phyloP scores from a whole-genome alignment of 2,888 invertebrate genomes.

The Steinernema hermaphroditum region DNA sequence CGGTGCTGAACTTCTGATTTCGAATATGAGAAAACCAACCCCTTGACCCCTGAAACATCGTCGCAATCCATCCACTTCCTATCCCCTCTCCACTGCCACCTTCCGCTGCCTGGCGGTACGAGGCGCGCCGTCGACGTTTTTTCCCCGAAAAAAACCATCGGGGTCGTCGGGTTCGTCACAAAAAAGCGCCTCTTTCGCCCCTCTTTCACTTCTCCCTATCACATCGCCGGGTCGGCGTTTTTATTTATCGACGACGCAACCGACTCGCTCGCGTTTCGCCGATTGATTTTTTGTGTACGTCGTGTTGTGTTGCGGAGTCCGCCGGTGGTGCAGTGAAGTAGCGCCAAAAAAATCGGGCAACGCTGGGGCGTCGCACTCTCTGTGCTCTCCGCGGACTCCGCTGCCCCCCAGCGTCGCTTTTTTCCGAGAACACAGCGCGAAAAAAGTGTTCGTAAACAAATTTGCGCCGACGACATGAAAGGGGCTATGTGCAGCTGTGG shows the following conservation, averaged over 20 bases:
- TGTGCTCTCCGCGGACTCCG: neutral
- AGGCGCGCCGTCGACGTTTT: neutral
- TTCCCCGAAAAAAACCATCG: constrained; percentile 9
- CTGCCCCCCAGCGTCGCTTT: neutral
- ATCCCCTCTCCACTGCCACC: neutral
- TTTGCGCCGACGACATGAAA: neutral
- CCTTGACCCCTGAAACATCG: too few species aligned
- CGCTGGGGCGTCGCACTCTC: constrained; percentile 14
- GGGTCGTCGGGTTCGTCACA: neutral
- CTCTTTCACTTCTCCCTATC: neutral
- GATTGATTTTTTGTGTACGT: constrained; percentile 24
- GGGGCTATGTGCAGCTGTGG: neutral
- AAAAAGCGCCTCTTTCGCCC: neutral
- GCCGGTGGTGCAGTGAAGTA: neutral
- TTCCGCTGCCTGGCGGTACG: neutral
- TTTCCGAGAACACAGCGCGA: constrained; percentile 1
- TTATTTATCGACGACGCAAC: constrained; percentile 16
- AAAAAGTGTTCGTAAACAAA: constrained; percentile 19
- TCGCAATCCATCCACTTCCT: neutral
- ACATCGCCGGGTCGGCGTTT: neutral
- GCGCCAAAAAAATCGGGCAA: constrained; percentile 12
- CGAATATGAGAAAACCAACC: too few species aligned
- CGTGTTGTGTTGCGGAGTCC: neutral
- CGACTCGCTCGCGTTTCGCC: neutral
- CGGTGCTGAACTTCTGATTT: too few species aligned